Percentiles rank a stretch among this genome's conserved stretches.
Evolutionary conservation across 2,113 vertebrate species (phyloP).

Genomic region (Mastomys coucha): DNA sequence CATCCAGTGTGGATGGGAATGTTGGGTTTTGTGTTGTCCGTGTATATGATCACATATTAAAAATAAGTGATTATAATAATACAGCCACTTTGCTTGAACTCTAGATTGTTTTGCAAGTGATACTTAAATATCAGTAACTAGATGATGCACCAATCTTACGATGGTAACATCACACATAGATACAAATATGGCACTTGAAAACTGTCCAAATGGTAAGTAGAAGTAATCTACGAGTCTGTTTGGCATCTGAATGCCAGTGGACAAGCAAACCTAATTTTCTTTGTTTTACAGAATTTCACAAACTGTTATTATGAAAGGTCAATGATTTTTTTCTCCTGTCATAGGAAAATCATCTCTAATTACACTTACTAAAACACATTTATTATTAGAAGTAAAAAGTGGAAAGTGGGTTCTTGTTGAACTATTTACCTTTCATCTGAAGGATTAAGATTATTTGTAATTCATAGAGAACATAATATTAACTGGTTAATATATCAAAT

Average conservation of each 20-base stretch:
- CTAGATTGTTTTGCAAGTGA: constrained; percentile 38
- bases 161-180: neutral
- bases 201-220: neutral
- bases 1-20: neutral
- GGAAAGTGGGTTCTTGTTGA: constrained; percentile 13
- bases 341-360: neutral
- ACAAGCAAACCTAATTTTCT: constrained; percentile 9
- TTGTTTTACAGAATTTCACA: neutral
- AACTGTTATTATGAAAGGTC: constrained; percentile 9
- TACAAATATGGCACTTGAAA: neutral
- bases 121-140: constrained; percentile 4
- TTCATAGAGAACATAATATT: constrained; percentile 30
- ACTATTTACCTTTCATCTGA: neutral
- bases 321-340: constrained; percentile 36
- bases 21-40: neutral
- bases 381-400: constrained; percentile 32
- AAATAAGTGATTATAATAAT: constrained; percentile 33
- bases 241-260: neutral
- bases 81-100: neutral
- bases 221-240: constrained; percentile 41
- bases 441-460: constrained; percentile 53
- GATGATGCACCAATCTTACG: neutral
- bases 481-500: constrained; percentile 48
- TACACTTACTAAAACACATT: neutral
- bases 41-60: neutral